phyloP scores from a whole-genome alignment of 2,113 vertebrate species.

The Pseudorectes ferrugineus region DNA sequence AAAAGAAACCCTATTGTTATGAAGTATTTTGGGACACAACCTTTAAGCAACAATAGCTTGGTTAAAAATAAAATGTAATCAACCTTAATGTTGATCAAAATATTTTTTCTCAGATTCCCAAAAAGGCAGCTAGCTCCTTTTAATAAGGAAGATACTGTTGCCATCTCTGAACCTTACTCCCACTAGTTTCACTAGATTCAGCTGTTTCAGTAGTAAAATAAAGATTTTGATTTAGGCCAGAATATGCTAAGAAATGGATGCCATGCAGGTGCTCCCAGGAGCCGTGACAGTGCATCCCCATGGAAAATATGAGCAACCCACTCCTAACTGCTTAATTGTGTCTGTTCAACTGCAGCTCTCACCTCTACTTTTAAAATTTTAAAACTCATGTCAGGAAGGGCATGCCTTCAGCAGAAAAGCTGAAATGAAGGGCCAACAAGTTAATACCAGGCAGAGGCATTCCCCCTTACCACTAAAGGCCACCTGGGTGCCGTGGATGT shows the following conservation, averaged over 20 bases:
- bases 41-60: background rate
- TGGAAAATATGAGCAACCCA: background rate
- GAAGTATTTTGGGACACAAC: background rate
- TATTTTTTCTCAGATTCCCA: background rate
- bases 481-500: fast-evolving
- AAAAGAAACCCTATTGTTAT: background rate
- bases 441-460: background rate
- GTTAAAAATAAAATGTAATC: background rate
- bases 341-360: background rate
- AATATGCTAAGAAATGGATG: background rate
- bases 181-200: background rate
- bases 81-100: background rate
- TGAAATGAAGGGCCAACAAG: background rate
- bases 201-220: background rate
- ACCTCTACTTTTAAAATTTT: background rate
- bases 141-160: background rate
- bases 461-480: background rate
- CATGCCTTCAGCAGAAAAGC: background rate
- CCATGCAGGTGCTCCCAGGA: background rate
- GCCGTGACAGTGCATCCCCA: fast-evolving
- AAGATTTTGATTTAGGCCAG: background rate
- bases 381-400: background rate
- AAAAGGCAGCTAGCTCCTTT: background rate
- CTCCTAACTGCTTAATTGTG: background rate
- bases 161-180: background rate